Conservation (phyloP, 2,113 vertebrate genomes). For the Neomonachus schauinslandi region DNA sequence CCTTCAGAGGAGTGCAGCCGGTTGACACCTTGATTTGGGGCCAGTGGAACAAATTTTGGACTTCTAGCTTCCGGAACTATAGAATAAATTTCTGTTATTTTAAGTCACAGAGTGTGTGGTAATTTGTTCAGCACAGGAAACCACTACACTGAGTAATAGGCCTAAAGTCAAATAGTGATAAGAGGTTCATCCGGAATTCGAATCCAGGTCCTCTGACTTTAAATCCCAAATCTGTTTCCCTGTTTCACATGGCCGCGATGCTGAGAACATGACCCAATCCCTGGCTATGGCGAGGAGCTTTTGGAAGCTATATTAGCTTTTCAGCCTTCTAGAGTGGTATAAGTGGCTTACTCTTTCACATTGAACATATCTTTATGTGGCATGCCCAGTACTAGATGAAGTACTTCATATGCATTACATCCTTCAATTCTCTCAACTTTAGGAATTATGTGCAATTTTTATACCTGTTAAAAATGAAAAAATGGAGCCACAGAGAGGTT, state of each 20-base stretch:
- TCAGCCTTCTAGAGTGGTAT: background rate
- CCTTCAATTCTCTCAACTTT: background rate
- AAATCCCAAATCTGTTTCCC: background rate
- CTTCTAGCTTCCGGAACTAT: background rate
- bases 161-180: background rate
- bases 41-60: background rate
- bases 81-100: background rate
- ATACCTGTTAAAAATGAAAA: background rate
- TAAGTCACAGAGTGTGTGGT: background rate
- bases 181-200: background rate
- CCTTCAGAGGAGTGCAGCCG: background rate
- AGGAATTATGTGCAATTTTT: background rate
- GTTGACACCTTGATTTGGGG: background rate
- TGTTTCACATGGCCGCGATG: background rate
- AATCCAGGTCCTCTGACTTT: background rate
- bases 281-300: background rate
- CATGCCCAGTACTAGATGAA: background rate
- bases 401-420: background rate
- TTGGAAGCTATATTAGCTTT: background rate
- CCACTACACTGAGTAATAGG: background rate
- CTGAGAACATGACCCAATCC: background rate
- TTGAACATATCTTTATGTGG: background rate
- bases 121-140: background rate
- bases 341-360: background rate
- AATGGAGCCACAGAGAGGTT: background rate